Percentiles rank a stretch among this genome's conserved stretches.
These are phyloP conservation scores for Caerostris extrusa DNA, from an alignment of 1,140 invertebrate species.

Conservation along the genomic window DNA sequence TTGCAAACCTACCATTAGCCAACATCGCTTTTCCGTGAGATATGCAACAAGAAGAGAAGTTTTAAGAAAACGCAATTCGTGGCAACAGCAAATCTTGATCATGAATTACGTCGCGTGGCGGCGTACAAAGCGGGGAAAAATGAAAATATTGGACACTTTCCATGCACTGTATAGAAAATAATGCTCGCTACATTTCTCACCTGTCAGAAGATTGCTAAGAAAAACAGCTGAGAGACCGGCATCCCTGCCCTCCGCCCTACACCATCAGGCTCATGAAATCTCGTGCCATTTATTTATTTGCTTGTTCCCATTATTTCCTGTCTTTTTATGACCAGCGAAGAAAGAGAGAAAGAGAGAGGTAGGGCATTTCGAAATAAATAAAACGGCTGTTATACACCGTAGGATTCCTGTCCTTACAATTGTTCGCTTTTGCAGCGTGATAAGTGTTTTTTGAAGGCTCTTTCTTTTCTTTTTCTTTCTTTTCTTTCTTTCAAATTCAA, in stretches of 20 bases:
- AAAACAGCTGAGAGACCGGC: conserved; percentile 41
- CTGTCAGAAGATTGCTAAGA: conserved; percentile 71
- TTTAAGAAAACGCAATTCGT: background rate
- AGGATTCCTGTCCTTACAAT: conserved; percentile 22
- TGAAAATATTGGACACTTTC: conserved; percentile 76
- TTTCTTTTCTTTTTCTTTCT: background rate
- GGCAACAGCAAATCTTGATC: conserved; percentile 53
- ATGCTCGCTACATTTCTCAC: conserved; percentile 68
- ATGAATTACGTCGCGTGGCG: conserved; percentile 59
- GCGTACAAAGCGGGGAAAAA: conserved; percentile 60
- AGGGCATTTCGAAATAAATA: conserved; percentile 43
- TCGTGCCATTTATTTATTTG: conserved; percentile 75
- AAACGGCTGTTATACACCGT: conserved; percentile 65
- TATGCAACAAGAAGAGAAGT: background rate
- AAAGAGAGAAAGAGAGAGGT: background rate
- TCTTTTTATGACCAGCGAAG: conserved; percentile 55
- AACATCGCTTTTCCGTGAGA: background rate
- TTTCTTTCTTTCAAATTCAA: conserved; percentile 47
- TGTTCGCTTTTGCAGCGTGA: conserved; percentile 64
- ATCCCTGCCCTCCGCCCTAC: background rate
- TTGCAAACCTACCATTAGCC: background rate
- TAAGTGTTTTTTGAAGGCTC: conserved; percentile 66
- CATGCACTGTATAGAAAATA: conserved; percentile 70
- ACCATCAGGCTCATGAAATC: conserved; percentile 38
- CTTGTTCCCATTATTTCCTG: conserved; percentile 71